phyloP scores from a whole-genome alignment of 2,797 vertebrate species.

The Cheirogaleus major region DNA sequence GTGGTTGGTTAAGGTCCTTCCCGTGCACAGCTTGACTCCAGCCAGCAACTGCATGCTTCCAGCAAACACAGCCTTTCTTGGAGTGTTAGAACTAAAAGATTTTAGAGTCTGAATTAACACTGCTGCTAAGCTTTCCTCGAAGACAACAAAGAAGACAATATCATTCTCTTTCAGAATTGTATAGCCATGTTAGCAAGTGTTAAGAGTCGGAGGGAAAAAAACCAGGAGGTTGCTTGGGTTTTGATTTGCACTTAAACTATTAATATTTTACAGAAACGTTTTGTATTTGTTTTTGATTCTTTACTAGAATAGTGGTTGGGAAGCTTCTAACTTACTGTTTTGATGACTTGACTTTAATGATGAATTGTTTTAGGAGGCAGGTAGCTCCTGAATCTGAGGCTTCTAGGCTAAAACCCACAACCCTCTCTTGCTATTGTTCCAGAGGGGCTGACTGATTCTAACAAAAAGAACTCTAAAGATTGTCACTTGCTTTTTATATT shows the following conservation, averaged over 20 bases:
- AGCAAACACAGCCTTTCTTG: constrained; percentile 94
- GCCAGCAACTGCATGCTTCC: constrained; percentile 99
- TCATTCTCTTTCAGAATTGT: background rate
- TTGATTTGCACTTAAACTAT: background rate
- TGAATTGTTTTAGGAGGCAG: background rate
- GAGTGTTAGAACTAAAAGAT: constrained; percentile 91
- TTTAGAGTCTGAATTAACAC: constrained; percentile 59
- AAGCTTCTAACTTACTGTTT: background rate
- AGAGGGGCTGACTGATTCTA: background rate
- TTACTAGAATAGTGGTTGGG: background rate
- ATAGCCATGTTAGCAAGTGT: background rate
- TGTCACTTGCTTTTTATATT: background rate
- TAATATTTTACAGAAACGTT: background rate
- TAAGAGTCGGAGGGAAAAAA: background rate
- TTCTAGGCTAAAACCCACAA: background rate
- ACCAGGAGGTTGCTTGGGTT: background rate
- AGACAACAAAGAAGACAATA: background rate
- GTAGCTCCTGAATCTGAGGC: background rate
- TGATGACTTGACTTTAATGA: background rate
- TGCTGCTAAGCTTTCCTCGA: background rate
- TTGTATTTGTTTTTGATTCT: background rate
- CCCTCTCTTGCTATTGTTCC: background rate
- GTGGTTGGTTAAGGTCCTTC: constrained; percentile 96
- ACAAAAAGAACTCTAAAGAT: background rate
- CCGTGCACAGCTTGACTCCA: constrained; percentile 98